Evolutionary conservation across 2,888 invertebrate species (phyloP), one percentile per base, ranked within the genome.

Genomic region (Pelosia muscerda): DNA sequence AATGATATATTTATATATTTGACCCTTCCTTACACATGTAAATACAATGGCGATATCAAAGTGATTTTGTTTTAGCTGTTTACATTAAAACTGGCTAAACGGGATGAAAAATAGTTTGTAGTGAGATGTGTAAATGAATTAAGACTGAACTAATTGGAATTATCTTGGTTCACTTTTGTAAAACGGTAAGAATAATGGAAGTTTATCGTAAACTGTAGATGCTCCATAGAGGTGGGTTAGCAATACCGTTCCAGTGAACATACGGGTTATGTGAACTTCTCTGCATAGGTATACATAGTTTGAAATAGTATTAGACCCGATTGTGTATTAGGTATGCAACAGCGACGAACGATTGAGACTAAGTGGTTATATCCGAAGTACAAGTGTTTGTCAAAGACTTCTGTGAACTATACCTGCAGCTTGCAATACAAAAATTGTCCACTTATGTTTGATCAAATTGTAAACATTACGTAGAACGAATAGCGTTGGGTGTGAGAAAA

Each of bases 171-270:
- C 15, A 38, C 4, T 28, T 34, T n/a, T n/a, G 15, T 58, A 31
- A 34, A n/a, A 60, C 15, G 11, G 9, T 0, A 42, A 8, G 19
- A 11, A 53, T 5, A 34, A 4, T 25, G 38, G n/a, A 59, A 38
- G 15, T 42, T 60, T 68, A 69, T 60, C 59, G 71, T 76, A 81
- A 83, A 81, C 73, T 74, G 72, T 81, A 84, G 83, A 86, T 86
- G 87, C 87, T 88, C 81, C 66, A 73, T 75, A 79, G 78, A 88
- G 88, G 88, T 86, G 86, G 88, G 84, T 79, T 83, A 72, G 86
- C 90, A 90, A 90, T 91, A 92, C 89, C 90, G 82, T 90, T 86
- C 82, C 81, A 86, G 80, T 77, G 81, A 78, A 75, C 73, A 77
- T 73, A 78, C 83, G 78, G 74, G 68, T 73, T 63, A 71, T 85